Evolutionary conservation across 2,888 invertebrate species (phyloP), one percentile per base, ranked within the genome.

Genomic region (Asteroscopus sphinx): DNA sequence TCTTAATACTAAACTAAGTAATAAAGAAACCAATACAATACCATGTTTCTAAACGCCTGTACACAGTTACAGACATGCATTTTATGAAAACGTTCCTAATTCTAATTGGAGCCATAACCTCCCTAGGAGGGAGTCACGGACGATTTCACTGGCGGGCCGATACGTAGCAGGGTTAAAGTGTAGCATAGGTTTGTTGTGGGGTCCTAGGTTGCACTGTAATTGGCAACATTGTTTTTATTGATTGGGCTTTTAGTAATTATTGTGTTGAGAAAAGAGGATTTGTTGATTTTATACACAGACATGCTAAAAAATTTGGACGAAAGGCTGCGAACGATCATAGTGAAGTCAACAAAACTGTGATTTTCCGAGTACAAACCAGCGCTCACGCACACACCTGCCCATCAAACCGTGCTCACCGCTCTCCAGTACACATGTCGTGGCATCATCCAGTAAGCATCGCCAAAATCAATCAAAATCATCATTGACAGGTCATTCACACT

Each of bases 71-170:
- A 53, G 45, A 61, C 55, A 51, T 42, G 33, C 47, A 48, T 64
- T 70, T 73, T 58, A 62, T 47, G 49, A 68, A 61, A 54, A 48
- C 46, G 54, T 76, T 42, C 66, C 66, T 68, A 77, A 61, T 76
- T 68, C 60, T 76, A 76, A 77, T 73, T 76, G 55, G 40, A 11
- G 67, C 51, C 45, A 46, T 65, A 73, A 61, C 58, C 37, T 45
- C 68, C 59, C 66, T 25, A 16, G 17, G 36, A 73, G 78, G 81
- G 79, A 26, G 80, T 74, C 77, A 79, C 72, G 77, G 81, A 12
- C 80, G 73, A 80, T 80, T 80, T 68, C 78, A 77, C 77, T 52
- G 80, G 66, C 80, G 72, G 68, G 71, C 35, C 47, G 25, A 44
- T 41, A 17, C 44, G 37, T 30, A 51, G 11, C 9, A 8, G 11